Percentiles rank a stretch among this genome's conserved stretches.
phyloP scores from a whole-genome alignment of 2,113 vertebrate species.

The Cinclus cinclus region DNA sequence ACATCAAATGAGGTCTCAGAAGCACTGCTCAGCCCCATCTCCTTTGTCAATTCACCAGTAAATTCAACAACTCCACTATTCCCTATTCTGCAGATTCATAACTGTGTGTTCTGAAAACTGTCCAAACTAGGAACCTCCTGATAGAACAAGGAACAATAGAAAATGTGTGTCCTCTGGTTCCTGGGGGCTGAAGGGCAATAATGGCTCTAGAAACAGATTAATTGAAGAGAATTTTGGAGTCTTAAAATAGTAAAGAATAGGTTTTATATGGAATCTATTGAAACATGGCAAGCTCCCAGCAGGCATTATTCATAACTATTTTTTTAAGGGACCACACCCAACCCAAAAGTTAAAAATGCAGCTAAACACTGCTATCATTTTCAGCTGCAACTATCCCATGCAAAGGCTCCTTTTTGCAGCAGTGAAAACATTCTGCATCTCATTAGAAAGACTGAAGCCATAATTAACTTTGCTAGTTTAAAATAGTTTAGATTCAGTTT shows the following conservation, averaged over 20 bases:
- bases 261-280: conserved; percentile 69
- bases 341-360: conserved; percentile 64
- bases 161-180: neutral
- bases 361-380: conserved; percentile 71
- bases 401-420: conserved; percentile 30
- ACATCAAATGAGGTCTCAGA: neutral
- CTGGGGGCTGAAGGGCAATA: conserved; percentile 19
- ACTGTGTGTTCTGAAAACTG: neutral
- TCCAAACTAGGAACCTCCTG: neutral
- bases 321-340: conserved; percentile 77
- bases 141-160: neutral
- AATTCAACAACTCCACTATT: neutral
- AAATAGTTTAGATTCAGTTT: conserved; percentile 13
- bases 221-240: conserved; percentile 18
- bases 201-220: conserved; percentile 21
- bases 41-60: neutral
- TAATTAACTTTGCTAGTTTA: conserved; percentile 39
- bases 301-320: conserved; percentile 78
- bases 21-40: neutral
- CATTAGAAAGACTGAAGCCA: conserved; percentile 1
- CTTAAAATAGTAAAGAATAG: conserved; percentile 67
- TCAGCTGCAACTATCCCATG: conserved; percentile 52
- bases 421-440: conserved; percentile 36
- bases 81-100: neutral
- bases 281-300: conserved; percentile 75